Conservation (phyloP, 2,888 invertebrate species). For the Ophion ventricosus region DNA sequence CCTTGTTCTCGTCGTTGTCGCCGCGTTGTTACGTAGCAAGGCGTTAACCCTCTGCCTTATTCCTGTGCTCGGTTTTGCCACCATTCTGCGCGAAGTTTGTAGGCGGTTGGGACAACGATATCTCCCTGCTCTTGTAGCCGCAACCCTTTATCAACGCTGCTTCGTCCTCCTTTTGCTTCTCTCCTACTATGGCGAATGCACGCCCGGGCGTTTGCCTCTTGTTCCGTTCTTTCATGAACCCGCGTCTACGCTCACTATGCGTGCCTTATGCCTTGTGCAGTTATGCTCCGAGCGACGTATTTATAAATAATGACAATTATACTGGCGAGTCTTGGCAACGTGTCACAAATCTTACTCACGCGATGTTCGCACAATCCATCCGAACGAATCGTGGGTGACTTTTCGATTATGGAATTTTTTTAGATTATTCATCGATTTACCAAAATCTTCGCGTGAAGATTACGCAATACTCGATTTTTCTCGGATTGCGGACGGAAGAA, state of each 20-base stretch:
- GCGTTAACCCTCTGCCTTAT: conserved; percentile 58
- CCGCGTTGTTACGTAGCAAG: conserved; percentile 52
- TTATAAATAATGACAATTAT: conserved; percentile 81
- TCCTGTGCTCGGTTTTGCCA: conserved; percentile 51
- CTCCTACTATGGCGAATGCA: conserved; percentile 13
- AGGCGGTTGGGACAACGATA: conserved; percentile 73
- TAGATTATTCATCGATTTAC: background rate
- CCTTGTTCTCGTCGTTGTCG: conserved; percentile 44
- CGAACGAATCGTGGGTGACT: background rate
- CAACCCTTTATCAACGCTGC: conserved; percentile 82
- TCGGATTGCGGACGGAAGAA: too few species aligned
- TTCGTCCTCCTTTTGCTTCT: conserved; percentile 63
- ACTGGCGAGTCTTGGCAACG: conserved; percentile 28
- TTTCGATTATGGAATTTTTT: background rate
- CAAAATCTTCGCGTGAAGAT: background rate
- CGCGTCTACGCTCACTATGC: background rate
- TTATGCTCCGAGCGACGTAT: conserved; percentile 46
- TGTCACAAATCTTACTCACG: conserved; percentile 22
- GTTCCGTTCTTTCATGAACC: conserved; percentile 32
- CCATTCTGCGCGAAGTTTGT: conserved; percentile 68
- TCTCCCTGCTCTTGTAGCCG: conserved; percentile 75
- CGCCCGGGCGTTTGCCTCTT: conserved; percentile 39
- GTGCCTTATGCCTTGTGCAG: background rate
- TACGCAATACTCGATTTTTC: too few species aligned
- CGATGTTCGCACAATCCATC: background rate